phyloP scores from a whole-genome alignment of 2,797 vertebrate species.

The Perodicticus potto region DNA sequence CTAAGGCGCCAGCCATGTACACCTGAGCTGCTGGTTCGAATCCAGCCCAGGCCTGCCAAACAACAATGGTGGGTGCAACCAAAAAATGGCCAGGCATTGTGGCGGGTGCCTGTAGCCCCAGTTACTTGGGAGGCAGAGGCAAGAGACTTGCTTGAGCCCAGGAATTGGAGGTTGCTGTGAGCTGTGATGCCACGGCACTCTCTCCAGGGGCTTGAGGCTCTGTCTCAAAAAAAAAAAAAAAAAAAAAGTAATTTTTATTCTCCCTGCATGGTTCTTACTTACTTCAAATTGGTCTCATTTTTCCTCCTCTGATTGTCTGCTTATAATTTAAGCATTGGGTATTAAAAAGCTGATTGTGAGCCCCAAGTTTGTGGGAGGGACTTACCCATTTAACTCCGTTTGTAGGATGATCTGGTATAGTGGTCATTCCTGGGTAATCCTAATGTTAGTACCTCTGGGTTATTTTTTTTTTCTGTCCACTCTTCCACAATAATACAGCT shows the following conservation, averaged over 20 bases:
- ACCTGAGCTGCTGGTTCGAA: too few species aligned
- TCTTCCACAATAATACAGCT: not conserved
- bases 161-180: too few species aligned
- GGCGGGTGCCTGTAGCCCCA: too few species aligned
- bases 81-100: too few species aligned
- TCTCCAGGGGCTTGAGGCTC: too few species aligned
- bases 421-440: not conserved
- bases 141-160: too few species aligned
- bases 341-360: not conserved
- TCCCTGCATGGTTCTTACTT: not conserved
- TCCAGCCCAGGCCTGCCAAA: too few species aligned
- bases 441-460: not conserved
- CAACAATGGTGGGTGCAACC: too few species aligned
- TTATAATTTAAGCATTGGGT: conserved; percentile 30
- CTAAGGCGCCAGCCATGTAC: too few species aligned
- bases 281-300: not conserved
- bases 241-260: not conserved
- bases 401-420: not conserved
- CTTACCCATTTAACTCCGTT: not conserved
- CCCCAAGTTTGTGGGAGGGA: not conserved
- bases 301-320: not conserved
- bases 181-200: too few species aligned
- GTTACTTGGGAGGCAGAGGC: too few species aligned
- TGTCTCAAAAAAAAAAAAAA: too few species aligned
- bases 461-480: not conserved